These are phyloP conservation scores for Muscina levida DNA, from an alignment of 2,888 invertebrate genomes.

Conservation along the genomic window DNA sequence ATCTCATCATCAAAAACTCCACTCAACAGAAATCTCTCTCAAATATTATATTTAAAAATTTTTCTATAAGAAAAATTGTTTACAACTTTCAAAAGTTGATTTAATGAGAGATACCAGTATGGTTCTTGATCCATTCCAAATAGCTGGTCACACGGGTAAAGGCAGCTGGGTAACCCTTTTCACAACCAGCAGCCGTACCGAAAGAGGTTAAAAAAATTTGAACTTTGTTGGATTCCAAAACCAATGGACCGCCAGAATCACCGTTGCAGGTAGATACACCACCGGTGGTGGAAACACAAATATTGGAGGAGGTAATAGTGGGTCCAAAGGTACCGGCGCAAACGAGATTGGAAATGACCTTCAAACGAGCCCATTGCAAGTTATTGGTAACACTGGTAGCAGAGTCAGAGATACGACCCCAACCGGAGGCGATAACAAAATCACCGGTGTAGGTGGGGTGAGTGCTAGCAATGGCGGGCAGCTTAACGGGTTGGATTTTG, in stretches of 20 bases:
- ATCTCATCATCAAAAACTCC: neutral
- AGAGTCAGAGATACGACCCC: too few species aligned
- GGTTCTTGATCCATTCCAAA: conserved; percentile 72
- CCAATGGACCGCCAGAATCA: conserved; percentile 77
- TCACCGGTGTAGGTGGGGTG: conserved; percentile 70
- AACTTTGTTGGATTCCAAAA: conserved; percentile 43
- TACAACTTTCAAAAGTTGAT: too few species aligned
- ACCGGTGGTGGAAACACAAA: conserved; percentile 72
- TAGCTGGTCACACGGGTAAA: conserved; percentile 71
- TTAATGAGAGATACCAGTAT: conserved; percentile 58
- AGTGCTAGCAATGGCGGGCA: too few species aligned
- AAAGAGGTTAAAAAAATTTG: conserved; percentile 74
- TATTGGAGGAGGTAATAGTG: conserved; percentile 52
- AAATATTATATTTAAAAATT: too few species aligned
- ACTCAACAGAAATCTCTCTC: neutral
- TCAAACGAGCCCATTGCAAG: too few species aligned
- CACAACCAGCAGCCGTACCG: conserved; percentile 68
- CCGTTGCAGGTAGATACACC: conserved; percentile 73
- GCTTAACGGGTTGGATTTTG: conserved; percentile 63
- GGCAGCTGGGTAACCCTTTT: conserved; percentile 68
- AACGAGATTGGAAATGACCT: conserved; percentile 72
- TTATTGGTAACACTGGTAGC: conserved; percentile 67
- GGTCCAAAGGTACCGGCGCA: conserved; percentile 71
- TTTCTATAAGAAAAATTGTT: too few species aligned
- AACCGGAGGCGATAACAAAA: conserved; percentile 67